phyloP scores from a whole-genome alignment of 2,797 vertebrate genomes.

The Adelosebastes latens region DNA sequence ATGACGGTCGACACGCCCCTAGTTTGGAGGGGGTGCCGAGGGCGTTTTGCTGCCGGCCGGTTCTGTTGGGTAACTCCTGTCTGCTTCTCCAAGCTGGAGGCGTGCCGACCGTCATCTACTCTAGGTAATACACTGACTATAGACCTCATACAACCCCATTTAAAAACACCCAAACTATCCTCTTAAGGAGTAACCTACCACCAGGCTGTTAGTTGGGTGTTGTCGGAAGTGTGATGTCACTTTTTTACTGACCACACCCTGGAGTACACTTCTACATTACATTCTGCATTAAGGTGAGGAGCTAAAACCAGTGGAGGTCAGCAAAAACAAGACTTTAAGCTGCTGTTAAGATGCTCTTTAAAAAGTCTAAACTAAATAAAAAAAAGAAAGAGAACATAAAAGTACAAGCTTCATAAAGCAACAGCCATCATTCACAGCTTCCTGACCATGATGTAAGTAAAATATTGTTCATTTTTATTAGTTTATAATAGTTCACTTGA shows the following conservation, averaged over 20 bases:
- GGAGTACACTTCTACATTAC: not conserved
- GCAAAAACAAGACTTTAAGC: not conserved
- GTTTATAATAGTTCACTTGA: not conserved
- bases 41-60: no score
- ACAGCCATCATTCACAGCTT: not conserved
- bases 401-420: not conserved
- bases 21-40: no score
- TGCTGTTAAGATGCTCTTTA: not conserved
- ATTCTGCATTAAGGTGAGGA: not conserved
- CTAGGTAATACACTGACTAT: no score
- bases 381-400: not conserved
- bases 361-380: not conserved
- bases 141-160: no score
- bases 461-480: not conserved
- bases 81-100: no score
- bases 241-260: not conserved
- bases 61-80: no score
- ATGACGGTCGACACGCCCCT: no score
- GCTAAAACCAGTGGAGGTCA: not conserved
- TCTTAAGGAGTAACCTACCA: not conserved
- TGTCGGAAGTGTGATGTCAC: not conserved
- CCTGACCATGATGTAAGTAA: not conserved
- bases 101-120: no score
- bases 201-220: not conserved
- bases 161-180: no score